phyloP scores from a whole-genome alignment of 2,888 invertebrate species.

The Augochlorella aurata region DNA sequence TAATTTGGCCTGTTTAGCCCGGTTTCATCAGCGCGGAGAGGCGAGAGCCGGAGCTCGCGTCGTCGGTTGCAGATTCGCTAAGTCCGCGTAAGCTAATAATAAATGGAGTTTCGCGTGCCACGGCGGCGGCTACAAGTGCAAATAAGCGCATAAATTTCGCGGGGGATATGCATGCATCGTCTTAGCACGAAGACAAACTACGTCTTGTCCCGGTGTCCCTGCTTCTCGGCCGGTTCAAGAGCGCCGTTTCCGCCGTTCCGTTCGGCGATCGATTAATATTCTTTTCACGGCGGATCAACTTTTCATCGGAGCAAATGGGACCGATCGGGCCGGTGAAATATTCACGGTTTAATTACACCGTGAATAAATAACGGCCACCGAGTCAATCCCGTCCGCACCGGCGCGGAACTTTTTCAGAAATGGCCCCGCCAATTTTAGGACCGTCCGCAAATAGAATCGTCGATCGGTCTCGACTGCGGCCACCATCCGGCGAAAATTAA shows the following conservation, averaged over 20 bases:
- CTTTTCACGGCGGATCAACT: conserved; percentile 14
- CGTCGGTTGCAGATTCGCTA: neutral
- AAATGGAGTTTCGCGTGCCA: conserved; percentile 13
- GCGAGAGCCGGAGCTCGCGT: neutral
- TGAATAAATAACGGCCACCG: neutral
- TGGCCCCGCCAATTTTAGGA: neutral
- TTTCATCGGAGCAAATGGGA: conserved; percentile 23
- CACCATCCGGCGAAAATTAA: conserved; percentile 22
- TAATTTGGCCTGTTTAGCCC: conserved; percentile 23
- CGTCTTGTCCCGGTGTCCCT: neutral
- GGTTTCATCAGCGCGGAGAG: conserved; percentile 17
- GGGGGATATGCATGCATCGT: neutral
- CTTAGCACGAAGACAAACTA: conserved; percentile 9
- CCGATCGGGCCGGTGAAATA: neutral
- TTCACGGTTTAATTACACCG: neutral
- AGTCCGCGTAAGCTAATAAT: conserved; percentile 16
- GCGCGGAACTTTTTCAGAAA: neutral
- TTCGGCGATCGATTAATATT: conserved; percentile 17
- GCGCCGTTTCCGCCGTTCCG: neutral
- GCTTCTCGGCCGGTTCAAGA: too few relatives aligned
- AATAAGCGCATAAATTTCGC: conserved; percentile 30
- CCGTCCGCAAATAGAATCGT: conserved; percentile 1
- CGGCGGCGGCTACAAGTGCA: neutral
- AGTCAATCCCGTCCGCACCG: neutral
- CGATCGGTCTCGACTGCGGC: neutral